Percentiles rank a stretch among this genome's conserved stretches.
phyloP scores from a whole-genome alignment of 2,797 vertebrate species.

The Hafferia zeledoni region DNA sequence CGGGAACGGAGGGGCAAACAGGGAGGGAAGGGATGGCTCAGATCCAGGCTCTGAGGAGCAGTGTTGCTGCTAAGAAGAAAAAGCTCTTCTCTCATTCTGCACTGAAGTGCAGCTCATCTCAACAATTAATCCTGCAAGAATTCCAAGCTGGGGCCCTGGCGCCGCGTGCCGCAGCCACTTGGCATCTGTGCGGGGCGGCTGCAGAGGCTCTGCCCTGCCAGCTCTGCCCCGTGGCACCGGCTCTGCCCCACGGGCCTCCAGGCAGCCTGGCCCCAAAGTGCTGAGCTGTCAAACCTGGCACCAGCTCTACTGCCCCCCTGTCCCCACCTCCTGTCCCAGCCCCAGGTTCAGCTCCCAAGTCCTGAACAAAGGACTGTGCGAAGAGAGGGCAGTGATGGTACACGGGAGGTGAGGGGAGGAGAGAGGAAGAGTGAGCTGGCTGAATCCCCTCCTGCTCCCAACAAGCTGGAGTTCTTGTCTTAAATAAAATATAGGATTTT shows the following conservation, averaged over 20 bases:
- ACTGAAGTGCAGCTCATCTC: constrained; percentile 50
- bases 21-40: constrained; percentile 42
- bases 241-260: not conserved
- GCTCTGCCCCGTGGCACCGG: not conserved
- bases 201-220: not conserved
- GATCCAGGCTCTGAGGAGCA: constrained; percentile 61
- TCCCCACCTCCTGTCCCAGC: not conserved
- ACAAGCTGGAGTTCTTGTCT: not conserved
- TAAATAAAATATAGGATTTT: not conserved
- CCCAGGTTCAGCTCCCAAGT: not conserved
- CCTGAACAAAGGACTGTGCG: not conserved
- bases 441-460: not conserved
- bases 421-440: not conserved
- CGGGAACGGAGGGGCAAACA: constrained; percentile 7
- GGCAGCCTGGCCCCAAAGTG: not conserved
- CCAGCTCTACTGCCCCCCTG: not conserved
- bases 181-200: not conserved
- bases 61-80: not conserved
- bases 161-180: not conserved
- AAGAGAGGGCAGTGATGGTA: not conserved
- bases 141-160: constrained; percentile 30
- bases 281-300: constrained; percentile 2
- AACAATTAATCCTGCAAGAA: constrained; percentile 64
- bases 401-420: not conserved
- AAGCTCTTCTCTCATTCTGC: not conserved